phyloP scores from a whole-genome alignment of 2,113 vertebrate genomes.

The Colius striatus region DNA sequence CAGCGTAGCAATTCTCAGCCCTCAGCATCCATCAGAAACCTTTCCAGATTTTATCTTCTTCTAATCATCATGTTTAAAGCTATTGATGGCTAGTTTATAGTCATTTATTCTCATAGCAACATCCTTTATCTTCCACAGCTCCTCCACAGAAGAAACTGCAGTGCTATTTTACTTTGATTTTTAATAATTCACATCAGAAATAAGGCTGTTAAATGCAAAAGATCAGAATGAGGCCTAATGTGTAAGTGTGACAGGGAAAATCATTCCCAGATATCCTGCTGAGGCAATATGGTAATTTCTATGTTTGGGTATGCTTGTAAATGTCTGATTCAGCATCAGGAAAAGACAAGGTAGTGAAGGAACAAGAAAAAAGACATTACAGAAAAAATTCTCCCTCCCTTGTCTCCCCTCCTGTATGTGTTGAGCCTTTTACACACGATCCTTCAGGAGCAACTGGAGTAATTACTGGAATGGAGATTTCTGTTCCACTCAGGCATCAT shows the following conservation, averaged over 20 bases:
- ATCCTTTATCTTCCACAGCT: not conserved
- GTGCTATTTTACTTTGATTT: not conserved
- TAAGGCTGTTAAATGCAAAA: not conserved
- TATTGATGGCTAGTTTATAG: not conserved
- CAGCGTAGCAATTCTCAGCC: not conserved
- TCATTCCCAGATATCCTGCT: conserved; percentile 8
- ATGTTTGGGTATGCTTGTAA: not conserved
- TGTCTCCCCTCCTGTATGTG: not conserved
- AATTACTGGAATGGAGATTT: not conserved
- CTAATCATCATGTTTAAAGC: not conserved
- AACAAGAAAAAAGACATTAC: not conserved
- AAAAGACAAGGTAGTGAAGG: not conserved
- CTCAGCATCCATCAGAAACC: not conserved
- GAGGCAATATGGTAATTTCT: conserved; percentile 33
- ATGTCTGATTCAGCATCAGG: not conserved
- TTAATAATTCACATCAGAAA: conserved; percentile 36
- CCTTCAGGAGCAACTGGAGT: not conserved
- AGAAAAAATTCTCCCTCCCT: not conserved
- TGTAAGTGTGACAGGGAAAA: not conserved
- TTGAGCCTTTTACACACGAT: not conserved
- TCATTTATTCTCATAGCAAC: not conserved
- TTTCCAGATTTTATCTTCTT: not conserved
- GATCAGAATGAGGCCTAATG: not conserved
- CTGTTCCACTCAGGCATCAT: not conserved
- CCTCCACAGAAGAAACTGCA: not conserved